Conservation (phyloP, 2,797 vertebrate species). For the Hemitrygon akajei region DNA sequence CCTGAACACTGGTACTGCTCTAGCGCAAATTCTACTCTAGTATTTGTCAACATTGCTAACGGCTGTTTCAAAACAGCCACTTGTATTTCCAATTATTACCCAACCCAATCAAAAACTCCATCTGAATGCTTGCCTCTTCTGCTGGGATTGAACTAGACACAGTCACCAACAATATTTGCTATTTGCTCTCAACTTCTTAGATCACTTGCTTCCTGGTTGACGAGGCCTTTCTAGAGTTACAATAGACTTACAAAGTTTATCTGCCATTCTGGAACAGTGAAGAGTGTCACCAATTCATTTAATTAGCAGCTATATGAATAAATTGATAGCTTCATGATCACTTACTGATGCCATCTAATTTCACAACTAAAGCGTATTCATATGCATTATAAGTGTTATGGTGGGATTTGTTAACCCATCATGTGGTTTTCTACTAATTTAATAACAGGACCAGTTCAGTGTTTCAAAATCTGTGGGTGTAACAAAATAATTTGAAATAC, state of each 20-base stretch:
- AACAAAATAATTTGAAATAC: neutral
- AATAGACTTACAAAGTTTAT: neutral
- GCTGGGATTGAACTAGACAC: neutral
- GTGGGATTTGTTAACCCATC: neutral
- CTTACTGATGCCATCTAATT: neutral
- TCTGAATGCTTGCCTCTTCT: too few relatives aligned
- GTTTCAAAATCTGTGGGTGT: neutral
- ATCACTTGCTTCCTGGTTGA: neutral
- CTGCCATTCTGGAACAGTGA: neutral
- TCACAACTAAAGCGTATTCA: neutral
- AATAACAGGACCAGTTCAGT: neutral
- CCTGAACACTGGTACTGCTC: too few relatives aligned
- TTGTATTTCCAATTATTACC: too few relatives aligned
- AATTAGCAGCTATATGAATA: neutral
- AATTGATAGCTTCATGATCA: neutral
- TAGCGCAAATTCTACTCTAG: too few relatives aligned
- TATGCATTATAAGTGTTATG: neutral
- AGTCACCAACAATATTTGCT: neutral
- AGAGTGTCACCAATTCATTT: neutral
- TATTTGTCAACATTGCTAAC: neutral
- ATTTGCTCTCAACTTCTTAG: neutral
- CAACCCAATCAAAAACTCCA: too few relatives aligned
- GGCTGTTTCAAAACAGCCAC: too few relatives aligned
- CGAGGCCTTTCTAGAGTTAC: neutral
- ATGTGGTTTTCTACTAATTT: neutral